Evolutionary conservation across 2,888 invertebrate genomes (phyloP), one percentile per base, ranked within the genome.

Genomic region (Caenorhabditis imperialis): DNA sequence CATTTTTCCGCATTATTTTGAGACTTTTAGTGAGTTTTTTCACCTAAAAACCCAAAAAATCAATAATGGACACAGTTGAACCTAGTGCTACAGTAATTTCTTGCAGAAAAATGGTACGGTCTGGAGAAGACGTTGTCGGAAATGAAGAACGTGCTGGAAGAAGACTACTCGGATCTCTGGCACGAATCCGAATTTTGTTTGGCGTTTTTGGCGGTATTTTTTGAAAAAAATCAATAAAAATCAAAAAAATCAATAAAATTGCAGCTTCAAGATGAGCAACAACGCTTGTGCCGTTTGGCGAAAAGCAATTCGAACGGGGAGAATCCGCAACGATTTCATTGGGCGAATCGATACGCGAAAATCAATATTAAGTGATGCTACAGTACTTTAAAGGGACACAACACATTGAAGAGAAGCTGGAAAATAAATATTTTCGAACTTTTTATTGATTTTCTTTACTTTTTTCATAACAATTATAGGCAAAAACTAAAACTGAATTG

Each of bases 341-440:
- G 74, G 74, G 55, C 67, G 16, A 74, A 74, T 62, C 60, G 61
- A 51, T 74, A 74, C 42, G 58, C 74, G 20, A 55, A 57, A 48
- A 67, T 74, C 27, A 30, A 67, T 16, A 61, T 74, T 3, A 60
- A 60, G 65, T 73, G 38, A n/a, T n/a, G n/a, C n/a, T n/a, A n/a
- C n/a, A n/a, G n/a, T n/a, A n/a, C n/a, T n/a, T n/a, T n/a, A n/a
- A n/a, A n/a, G n/a, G n/a, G n/a, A n/a, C n/a, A n/a, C n/a, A n/a
- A n/a, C n/a, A n/a, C n/a, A n/a, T n/a, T n/a, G n/a, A n/a, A n/a
- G n/a, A n/a, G n/a, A n/a, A n/a, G n/a, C n/a, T n/a, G n/a, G n/a
- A n/a, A n/a, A n/a, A n/a, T n/a, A n/a, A n/a, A n/a, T n/a, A n/a
- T n/a, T n/a, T n/a, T n/a, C n/a, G n/a, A 57, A 57, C 16, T 37